These are phyloP conservation scores for Tychaedon coryphoeus DNA, from an alignment of 2,113 vertebrate genomes.

Conservation along the genomic window DNA sequence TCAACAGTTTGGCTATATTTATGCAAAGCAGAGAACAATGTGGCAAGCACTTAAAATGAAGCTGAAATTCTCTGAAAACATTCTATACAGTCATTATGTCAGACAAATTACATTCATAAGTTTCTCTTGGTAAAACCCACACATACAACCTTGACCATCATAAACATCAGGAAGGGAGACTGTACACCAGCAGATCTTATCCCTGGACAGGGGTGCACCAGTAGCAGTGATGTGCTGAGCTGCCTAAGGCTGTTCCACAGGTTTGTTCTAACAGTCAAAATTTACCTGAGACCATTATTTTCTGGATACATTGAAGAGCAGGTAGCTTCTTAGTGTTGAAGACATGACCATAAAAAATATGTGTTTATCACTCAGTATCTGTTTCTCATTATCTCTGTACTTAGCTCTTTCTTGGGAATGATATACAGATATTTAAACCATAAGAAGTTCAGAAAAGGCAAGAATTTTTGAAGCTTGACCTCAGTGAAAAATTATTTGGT, in stretches of 20 bases:
- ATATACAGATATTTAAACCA: background rate
- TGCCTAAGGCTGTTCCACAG: background rate
- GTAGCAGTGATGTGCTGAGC: background rate
- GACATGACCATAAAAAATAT: background rate
- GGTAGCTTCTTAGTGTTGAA: background rate
- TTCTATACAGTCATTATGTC: accelerated
- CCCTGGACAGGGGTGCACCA: too few relatives aligned
- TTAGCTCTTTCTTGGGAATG: background rate
- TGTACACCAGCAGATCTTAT: background rate
- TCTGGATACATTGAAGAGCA: background rate
- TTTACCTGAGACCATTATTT: background rate
- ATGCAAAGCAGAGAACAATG: background rate
- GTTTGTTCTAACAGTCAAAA: background rate
- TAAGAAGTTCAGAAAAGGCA: background rate
- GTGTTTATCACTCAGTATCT: background rate
- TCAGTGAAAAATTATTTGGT: background rate
- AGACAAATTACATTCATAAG: accelerated
- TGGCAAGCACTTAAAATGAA: background rate
- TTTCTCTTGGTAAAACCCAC: background rate
- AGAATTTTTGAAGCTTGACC: background rate
- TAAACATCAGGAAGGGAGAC: background rate
- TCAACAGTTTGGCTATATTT: background rate
- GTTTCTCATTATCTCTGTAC: background rate
- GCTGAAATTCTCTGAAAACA: background rate
- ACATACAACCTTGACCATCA: background rate